Evolutionary conservation across 2,113 vertebrate species (phyloP).

Genomic region (Blennius ocellaris): DNA sequence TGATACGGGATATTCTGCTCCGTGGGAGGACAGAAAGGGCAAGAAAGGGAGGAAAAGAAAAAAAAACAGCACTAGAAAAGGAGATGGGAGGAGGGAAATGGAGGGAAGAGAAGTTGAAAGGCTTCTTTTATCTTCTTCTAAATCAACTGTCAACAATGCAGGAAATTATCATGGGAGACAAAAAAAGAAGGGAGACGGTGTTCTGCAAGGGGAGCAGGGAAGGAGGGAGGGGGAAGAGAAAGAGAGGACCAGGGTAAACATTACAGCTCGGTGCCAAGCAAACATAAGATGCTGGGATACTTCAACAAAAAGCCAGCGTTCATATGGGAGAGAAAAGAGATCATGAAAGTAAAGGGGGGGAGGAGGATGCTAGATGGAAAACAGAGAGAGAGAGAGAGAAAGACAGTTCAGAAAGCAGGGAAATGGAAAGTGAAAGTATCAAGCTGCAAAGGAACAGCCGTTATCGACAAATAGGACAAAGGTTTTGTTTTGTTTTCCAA

Average conservation of each 20-base stretch:
- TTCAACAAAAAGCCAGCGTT: constrained; percentile 72
- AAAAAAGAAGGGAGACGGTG: constrained; percentile 33
- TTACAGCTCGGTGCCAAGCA: constrained; percentile 80
- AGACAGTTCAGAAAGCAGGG: constrained; percentile 21
- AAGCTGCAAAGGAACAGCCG: constrained; percentile 14
- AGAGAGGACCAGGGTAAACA: constrained; percentile 74
- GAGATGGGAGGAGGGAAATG: constrained; percentile 18
- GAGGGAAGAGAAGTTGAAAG: constrained; percentile 57
- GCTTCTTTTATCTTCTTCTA: constrained; percentile 70
- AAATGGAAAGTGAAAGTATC: constrained; percentile 70
- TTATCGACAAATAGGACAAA: constrained; percentile 2
- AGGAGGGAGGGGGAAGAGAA: constrained; percentile 20
- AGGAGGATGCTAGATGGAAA: not conserved
- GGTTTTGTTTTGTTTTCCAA: not conserved
- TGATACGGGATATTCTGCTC: constrained; percentile 1
- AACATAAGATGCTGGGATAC: constrained; percentile 82
- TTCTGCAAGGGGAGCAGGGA: constrained; percentile 16
- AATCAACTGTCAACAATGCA: constrained; percentile 78
- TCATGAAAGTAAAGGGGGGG: not conserved
- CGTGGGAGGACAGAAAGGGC: not conserved
- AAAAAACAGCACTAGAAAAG: not conserved
- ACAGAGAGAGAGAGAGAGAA: constrained; percentile 1
- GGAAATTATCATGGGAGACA: constrained; percentile 71
- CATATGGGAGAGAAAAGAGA: constrained; percentile 40
- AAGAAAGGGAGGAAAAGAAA: too few relatives aligned